phyloP scores from a whole-genome alignment of 1,140 invertebrate species.

The Papilio dardanus region DNA sequence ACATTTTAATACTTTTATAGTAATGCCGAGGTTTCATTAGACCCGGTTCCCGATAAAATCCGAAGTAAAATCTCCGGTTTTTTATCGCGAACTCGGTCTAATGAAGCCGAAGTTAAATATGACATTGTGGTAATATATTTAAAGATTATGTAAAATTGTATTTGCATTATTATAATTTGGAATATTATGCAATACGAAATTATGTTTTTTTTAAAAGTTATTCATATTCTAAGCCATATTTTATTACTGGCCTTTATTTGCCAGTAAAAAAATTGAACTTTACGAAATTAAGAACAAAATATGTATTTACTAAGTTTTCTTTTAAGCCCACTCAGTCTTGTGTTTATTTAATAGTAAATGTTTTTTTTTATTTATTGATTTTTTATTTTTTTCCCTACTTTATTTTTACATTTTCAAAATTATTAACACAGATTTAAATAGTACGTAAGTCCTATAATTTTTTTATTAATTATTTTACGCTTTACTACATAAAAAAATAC shows the following conservation, averaged over 20 bases:
- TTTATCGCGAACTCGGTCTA: too few species aligned
- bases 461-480: neutral
- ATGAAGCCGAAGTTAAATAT: too few species aligned
- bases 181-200: too few species aligned
- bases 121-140: too few species aligned
- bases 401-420: neutral
- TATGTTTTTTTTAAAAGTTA: neutral
- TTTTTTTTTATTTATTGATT: slow-evolving; percentile 57
- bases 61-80: too few species aligned
- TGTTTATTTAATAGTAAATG: slow-evolving; percentile 63
- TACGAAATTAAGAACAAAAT: slow-evolving; percentile 26
- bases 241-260: neutral
- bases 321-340: slow-evolving; percentile 49
- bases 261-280: neutral
- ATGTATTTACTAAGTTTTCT: slow-evolving; percentile 42
- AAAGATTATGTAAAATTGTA: too few species aligned
- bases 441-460: neutral
- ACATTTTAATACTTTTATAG: slow-evolving; percentile 30
- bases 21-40: too few species aligned
- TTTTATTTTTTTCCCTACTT: slow-evolving; percentile 52
- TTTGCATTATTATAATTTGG: too few species aligned
- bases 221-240: neutral
- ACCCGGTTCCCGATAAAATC: too few species aligned
- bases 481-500: too few species aligned
- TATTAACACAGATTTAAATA: neutral